Evolutionary conservation across 2,888 invertebrate genomes (phyloP).

Genomic region (Cylindroiulus punctatus): DNA sequence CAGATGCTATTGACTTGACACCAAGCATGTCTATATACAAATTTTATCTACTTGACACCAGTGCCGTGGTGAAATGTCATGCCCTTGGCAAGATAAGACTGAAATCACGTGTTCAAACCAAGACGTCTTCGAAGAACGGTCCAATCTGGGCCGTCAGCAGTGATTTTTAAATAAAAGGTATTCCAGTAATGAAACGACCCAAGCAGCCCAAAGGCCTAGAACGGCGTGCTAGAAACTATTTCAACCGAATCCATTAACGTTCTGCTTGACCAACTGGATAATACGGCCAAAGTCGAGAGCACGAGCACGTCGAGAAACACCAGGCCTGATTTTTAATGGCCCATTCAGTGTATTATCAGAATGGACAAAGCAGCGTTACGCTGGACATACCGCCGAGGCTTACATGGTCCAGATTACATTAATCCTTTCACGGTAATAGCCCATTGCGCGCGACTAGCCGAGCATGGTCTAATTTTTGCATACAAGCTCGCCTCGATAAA

Average conservation of each 20-base stretch:
- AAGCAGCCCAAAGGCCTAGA: background rate
- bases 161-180: background rate
- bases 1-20: no score
- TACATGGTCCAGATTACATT: conserved; percentile 31
- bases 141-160: background rate
- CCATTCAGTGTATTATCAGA: conserved; percentile 47
- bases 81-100: no score
- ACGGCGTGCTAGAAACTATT: conserved; percentile 31
- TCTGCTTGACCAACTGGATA: conserved; percentile 51
- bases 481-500: conserved; percentile 17
- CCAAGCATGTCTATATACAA: no score
- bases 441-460: background rate
- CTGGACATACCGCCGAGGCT: conserved; percentile 29
- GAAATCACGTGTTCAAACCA: no score
- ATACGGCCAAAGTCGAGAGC: conserved; percentile 47
- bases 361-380: conserved; percentile 42
- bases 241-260: conserved; percentile 45
- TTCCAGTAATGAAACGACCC: background rate
- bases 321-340: conserved; percentile 48
- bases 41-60: no score
- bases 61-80: no score
- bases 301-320: conserved; percentile 46
- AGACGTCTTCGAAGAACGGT: background rate
- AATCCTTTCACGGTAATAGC: conserved; percentile 30
- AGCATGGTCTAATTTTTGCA: conserved; percentile 29